Evolutionary conservation across 2,888 invertebrate species (phyloP), one percentile per base, ranked within the genome.

Genomic region (Pollenia labialis): DNA sequence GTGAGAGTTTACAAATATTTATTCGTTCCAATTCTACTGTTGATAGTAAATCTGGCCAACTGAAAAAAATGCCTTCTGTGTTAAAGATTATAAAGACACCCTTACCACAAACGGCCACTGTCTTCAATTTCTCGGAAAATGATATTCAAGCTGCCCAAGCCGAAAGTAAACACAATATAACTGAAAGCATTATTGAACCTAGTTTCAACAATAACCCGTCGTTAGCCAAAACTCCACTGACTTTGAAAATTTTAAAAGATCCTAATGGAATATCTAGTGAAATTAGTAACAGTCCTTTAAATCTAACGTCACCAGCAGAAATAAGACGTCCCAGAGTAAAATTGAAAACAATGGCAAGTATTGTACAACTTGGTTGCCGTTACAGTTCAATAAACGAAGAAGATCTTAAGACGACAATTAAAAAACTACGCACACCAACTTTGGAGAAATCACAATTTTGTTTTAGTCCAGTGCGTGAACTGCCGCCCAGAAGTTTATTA

Each of bases 361-460:
- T 92, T 82, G 92, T 91, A 82, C 91, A 92, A 92, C 94, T 94
- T 74, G 94, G 95, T 16, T 94, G 95, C 76, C 95, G 96, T 90
- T 95, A 95, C 89, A 96, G 96, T 68, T 95, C 95, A 0, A 95
- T 96, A 81, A 96, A 96, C 90, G 95, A 95, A 89, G 95, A 95
- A 88, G 96, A 96, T 90, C 95, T 96, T 0, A 95, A 95, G 81
- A 95, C 95, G 92, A 96, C 96, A 0, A 95, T 96, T 66, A 93
- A 95, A 74, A 95, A 95, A 91, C 92, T 95, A 2, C 95, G 95
- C 87, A 95, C 95, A 14, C 95, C 95, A 0, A 95, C 95, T 1
- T 94, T 95, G 8, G 77, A 79, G 46, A 66, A 16, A 50, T n/a
- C 68, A 18, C 42, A 72, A 72, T 84, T 84, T 44, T 72, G 23